phyloP scores from a whole-genome alignment of 2,797 vertebrate species.

The Kryptolebias ocellatus region DNA sequence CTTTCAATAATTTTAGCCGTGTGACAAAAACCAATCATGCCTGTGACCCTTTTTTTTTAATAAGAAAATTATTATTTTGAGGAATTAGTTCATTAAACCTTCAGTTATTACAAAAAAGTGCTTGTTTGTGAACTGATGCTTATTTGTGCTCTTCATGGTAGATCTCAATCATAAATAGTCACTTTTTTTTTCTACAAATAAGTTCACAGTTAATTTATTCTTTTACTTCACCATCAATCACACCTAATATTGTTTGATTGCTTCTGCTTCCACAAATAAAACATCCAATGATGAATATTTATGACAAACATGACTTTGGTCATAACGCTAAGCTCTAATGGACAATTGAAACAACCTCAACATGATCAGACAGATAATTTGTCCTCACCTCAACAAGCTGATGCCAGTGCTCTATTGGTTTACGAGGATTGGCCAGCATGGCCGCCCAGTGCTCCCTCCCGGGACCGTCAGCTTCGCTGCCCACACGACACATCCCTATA shows the following conservation, averaged over 20 bases:
- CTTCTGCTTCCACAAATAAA: not conserved
- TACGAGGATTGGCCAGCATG: conserved; percentile 94
- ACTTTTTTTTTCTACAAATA: no score
- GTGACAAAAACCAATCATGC: not conserved
- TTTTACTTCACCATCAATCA: not conserved
- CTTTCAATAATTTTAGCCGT: not conserved
- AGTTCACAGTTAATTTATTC: not conserved
- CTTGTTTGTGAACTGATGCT: not conserved
- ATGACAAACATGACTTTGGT: not conserved
- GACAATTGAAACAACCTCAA: conserved; percentile 17
- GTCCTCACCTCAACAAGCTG: conserved; percentile 89
- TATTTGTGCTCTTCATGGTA: conserved; percentile 3
- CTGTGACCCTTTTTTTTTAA: not conserved
- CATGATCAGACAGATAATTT: not conserved
- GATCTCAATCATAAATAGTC: not conserved
- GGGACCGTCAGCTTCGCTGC: conserved; percentile 87
- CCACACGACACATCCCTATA: conserved; percentile 93
- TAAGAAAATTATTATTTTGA: not conserved
- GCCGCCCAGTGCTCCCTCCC: conserved; percentile 93
- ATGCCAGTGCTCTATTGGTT: conserved; percentile 95
- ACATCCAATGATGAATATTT: not conserved
- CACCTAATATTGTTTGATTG: not conserved
- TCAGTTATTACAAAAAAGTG: not conserved
- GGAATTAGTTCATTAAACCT: not conserved
- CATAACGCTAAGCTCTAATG: not conserved